phyloP scores from a whole-genome alignment of 2,113 vertebrate genomes.

The Paradoxurus hermaphroditus region DNA sequence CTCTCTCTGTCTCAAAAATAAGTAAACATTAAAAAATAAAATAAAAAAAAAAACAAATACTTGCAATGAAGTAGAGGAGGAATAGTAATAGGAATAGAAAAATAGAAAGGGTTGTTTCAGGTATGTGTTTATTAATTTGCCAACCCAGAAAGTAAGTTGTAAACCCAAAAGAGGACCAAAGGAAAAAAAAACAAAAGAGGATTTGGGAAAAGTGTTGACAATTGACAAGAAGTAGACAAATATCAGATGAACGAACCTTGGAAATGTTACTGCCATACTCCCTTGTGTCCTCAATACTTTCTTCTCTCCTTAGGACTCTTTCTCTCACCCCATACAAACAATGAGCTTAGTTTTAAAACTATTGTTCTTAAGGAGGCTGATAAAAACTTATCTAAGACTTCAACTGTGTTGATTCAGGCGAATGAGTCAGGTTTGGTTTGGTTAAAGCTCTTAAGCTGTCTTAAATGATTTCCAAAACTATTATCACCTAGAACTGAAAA shows the following conservation, averaged over 20 bases:
- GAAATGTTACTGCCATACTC: not conserved
- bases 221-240: not conserved
- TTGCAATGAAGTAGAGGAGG: not conserved
- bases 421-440: not conserved
- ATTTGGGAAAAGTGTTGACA: not conserved
- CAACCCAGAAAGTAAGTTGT: not conserved
- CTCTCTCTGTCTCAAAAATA: no score
- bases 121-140: not conserved
- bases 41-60: no score
- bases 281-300: not conserved
- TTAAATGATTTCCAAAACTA: constrained; percentile 30
- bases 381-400: not conserved
- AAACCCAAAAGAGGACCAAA: not conserved
- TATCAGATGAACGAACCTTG: not conserved
- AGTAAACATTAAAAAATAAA: no score
- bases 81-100: no score
- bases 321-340: not conserved
- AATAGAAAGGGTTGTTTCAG: not conserved
- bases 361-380: not conserved
- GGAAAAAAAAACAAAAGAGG: not conserved
- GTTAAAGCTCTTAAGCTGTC: not conserved
- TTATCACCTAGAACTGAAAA: not conserved
- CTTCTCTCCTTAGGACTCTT: not conserved
- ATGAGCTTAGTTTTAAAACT: not conserved
- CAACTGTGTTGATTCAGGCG: not conserved